Base-by-base conservation (phyloP, 2,888 invertebrate species). In the Drosophila kanekoi region DNA sequence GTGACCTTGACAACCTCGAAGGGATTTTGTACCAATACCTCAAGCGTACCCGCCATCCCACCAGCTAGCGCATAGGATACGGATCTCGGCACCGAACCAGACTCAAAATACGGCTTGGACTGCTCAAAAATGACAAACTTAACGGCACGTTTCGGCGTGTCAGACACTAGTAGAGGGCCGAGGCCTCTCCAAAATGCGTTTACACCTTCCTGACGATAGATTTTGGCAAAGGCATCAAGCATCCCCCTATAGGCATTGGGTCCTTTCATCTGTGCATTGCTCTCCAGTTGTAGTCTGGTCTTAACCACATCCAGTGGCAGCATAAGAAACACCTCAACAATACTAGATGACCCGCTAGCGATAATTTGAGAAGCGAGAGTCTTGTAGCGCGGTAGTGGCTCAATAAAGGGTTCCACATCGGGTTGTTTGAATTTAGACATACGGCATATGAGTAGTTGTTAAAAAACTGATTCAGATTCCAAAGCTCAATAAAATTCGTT, bases 261-360 rank as follows among this genome's bases (percentile, higher is more conserved):
- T 1, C 9, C 47, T 0, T n/a, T 8, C 0, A 0, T 0, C 0
- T 11, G 11, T 2, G 13, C 1, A 0, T 14, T 13, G 1, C n/a
- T 45, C 40, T 84, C 74, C 53, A 81, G n/a, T 41, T 87, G 85
- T 23, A 84, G 35, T 0, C 85, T 61, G 0, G 85, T 69, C 61
- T 74, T 81, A 4, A 81, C 38, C n/a, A 87, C 61, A 37, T 81
- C 87, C 23, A 81, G 37, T 1, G 87, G 85, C 59, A 63, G 14
- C 16, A 77, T 1, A 0, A 52, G 6, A 0, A 23, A 1, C 2
- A 63, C 20, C 11, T 81, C 87, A 4, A 49, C 13, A 2, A 87
- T 1, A 32, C 87, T 81, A 0, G 78, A 33, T 13, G n/a, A 2
- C 0, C 48, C 32, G 3, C 70, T 73, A 0, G 84, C 51, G 0